A percentile compares a stretch with the other conserved stretches of the same genome.
phyloP scores from a whole-genome alignment of 2,113 vertebrate species.

The Syngnathus typhle region DNA sequence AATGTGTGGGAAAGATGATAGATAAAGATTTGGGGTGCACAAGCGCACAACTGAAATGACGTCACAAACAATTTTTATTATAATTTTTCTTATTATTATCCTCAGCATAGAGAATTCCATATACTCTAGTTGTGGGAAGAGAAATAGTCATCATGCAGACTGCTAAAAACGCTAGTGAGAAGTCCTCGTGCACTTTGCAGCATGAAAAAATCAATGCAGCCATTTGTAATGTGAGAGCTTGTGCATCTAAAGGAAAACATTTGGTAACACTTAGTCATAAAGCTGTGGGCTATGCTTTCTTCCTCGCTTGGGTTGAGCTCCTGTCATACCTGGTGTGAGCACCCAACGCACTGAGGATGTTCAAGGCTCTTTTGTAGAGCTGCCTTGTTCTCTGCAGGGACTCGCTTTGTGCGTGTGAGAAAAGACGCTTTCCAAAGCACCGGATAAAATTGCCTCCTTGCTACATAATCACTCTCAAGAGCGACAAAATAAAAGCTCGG shows the following conservation, averaged over 20 bases:
- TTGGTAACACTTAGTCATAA: conserved; percentile 65
- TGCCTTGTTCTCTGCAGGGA: conserved; percentile 41
- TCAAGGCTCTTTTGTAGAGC: conserved; percentile 44
- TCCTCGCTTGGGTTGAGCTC: conserved; percentile 29
- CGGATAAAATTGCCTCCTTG: conserved; percentile 19
- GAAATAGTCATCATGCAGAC: conserved; percentile 27
- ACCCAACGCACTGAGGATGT: conserved; percentile 19
- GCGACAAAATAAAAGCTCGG: conserved; percentile 32
- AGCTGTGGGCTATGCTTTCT: conserved; percentile 55
- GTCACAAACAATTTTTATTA: conserved; percentile 5
- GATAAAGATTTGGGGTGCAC: conserved; percentile 21
- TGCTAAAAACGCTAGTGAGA: conserved; percentile 25
- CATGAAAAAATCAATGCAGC: conserved; percentile 56
- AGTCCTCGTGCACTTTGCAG: conserved; percentile 47
- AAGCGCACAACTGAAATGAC: conserved; percentile 10
- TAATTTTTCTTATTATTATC: conserved; percentile 13
- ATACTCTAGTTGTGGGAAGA: conserved; percentile 21
- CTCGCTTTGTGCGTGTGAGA: conserved; percentile 35
- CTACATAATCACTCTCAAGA: conserved; percentile 26
- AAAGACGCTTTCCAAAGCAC: conserved; percentile 32
- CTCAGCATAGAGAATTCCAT: conserved; percentile 14
- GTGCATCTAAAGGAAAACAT: conserved; percentile 55
- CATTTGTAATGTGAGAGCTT: conserved; percentile 55
- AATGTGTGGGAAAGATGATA: conserved; percentile 37
- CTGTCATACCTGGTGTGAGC: conserved; percentile 49